Percentiles rank a stretch among this genome's conserved stretches.
These are phyloP conservation scores for Magallana angulata DNA, from an alignment of 1,140 invertebrate species.

Conservation along the genomic window DNA sequence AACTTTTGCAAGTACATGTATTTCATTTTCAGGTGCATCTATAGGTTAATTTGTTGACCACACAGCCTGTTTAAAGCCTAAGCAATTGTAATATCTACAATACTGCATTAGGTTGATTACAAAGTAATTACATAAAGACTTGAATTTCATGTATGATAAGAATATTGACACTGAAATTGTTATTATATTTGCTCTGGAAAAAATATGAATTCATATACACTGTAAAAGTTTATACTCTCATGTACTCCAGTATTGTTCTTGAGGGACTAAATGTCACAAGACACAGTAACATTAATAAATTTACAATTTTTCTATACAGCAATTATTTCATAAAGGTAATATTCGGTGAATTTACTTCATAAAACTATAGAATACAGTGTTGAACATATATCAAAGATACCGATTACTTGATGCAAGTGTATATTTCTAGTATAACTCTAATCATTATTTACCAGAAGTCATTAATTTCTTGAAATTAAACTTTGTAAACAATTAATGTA, in stretches of 20 bases:
- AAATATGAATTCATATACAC: background rate
- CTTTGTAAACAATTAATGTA: background rate
- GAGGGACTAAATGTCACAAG: background rate
- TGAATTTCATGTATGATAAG: slow-evolving; percentile 5
- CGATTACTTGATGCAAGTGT: background rate
- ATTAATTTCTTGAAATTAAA: background rate
- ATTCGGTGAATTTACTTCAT: background rate
- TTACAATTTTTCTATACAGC: background rate
- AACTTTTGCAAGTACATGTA: background rate
- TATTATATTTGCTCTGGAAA: background rate
- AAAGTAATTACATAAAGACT: background rate
- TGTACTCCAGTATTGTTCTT: background rate
- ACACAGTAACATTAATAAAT: slow-evolving; percentile 2
- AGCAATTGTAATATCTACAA: background rate
- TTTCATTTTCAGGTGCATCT: slow-evolving; percentile 6
- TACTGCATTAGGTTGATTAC: background rate
- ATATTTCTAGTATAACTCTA: background rate
- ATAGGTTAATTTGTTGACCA: slow-evolving; percentile 5
- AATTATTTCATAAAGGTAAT: background rate
- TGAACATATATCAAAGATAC: background rate
- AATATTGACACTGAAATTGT: background rate
- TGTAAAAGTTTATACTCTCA: background rate
- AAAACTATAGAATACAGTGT: slow-evolving; percentile 1
- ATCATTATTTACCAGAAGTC: background rate
- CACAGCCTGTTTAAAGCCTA: background rate